These are phyloP conservation scores for Azorinus chamasolen DNA, from an alignment of 2,888 invertebrate species.

Conservation along the genomic window DNA sequence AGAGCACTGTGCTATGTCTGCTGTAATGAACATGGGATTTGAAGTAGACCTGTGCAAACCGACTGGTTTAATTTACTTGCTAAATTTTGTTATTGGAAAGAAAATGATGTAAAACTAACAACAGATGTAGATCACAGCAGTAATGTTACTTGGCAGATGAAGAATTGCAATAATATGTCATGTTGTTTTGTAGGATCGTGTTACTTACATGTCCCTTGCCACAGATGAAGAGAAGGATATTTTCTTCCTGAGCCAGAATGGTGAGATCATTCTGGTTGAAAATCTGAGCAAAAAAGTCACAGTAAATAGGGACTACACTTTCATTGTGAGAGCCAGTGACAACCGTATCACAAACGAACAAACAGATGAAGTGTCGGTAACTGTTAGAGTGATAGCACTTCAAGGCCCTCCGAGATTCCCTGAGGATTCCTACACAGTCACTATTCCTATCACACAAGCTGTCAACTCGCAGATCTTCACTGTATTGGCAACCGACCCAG, in stretches of 20 bases:
- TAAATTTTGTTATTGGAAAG: too few species aligned
- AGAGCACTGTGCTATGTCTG: too few species aligned
- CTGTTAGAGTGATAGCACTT: slow-evolving; percentile 69
- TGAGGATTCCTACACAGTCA: slow-evolving; percentile 25
- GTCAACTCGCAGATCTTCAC: slow-evolving; percentile 59
- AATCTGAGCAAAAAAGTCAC: slow-evolving; percentile 29
- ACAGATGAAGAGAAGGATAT: slow-evolving; percentile 31
- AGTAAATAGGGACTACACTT: slow-evolving; percentile 23
- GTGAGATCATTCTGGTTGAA: slow-evolving; percentile 51
- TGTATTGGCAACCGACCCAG: slow-evolving; percentile 50
- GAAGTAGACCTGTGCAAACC: too few species aligned
- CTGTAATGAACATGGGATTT: too few species aligned
- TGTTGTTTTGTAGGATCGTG: slow-evolving; percentile 63
- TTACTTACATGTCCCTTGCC: slow-evolving; percentile 49
- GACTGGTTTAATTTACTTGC: too few species aligned
- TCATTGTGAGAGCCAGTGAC: slow-evolving; percentile 68
- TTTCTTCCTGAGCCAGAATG: slow-evolving; percentile 70
- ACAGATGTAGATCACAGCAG: too few species aligned
- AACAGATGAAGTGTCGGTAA: slow-evolving; percentile 58
- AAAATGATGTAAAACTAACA: too few species aligned
- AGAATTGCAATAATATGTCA: too few species aligned
- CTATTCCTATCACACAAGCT: slow-evolving; percentile 69
- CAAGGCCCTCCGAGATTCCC: slow-evolving; percentile 70
- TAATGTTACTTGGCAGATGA: too few species aligned
- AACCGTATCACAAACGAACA: slow-evolving; percentile 60